These are phyloP conservation scores for Sceloporus undulatus DNA, from an alignment of 2,113 vertebrate genomes.

Conservation along the genomic window DNA sequence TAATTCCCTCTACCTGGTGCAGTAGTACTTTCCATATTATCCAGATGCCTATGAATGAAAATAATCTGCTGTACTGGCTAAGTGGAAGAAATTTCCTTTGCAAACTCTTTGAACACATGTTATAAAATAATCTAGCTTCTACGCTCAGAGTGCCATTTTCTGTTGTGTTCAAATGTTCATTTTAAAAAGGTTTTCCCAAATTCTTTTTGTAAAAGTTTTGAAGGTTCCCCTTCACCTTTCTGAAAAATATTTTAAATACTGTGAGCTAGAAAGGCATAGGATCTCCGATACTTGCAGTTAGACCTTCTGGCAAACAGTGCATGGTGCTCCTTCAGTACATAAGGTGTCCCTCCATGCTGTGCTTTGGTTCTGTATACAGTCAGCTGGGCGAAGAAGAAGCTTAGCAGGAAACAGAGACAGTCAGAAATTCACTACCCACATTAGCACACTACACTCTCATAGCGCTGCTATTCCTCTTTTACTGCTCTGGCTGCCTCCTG, in stretches of 20 bases:
- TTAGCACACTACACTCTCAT: neutral
- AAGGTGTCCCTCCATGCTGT: neutral
- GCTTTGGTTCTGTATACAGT: neutral
- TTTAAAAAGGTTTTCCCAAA: neutral
- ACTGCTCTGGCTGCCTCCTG: neutral
- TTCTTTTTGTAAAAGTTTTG: constrained; percentile 37
- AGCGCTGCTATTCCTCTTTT: neutral
- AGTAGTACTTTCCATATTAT: neutral
- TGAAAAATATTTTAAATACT: constrained; percentile 25
- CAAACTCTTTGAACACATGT: constrained; percentile 22
- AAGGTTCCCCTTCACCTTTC: constrained; percentile 38
- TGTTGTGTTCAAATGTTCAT: constrained; percentile 23
- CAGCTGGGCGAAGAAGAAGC: neutral
- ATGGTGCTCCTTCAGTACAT: neutral
- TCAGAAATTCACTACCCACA: neutral
- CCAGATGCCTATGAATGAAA: constrained; percentile 11
- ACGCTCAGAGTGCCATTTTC: constrained; percentile 42
- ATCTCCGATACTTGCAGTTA: neutral
- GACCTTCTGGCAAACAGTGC: neutral
- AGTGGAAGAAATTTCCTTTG: constrained; percentile 7
- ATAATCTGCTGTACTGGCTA: neutral
- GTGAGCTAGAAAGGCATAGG: neutral
- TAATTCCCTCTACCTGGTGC: neutral
- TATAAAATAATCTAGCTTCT: constrained; percentile 26
- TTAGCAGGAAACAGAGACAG: neutral